phyloP scores from a whole-genome alignment of 2,113 vertebrate genomes.

The rat (Rattus norvegicus) region GRCr8 NC_086024.1:96789501-96790000 shows the following conservation, averaged over 20 bases:
- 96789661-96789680: background rate
- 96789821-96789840: background rate
- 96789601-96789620: conserved; percentile 89
- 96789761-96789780: background rate
- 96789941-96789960: background rate
- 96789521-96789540: conserved; percentile 88
- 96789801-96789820: background rate
- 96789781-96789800: background rate
- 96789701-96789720: no score
- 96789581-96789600: conserved; percentile 87
- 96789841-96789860: conserved; percentile 20
- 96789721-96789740: background rate
- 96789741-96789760: background rate
- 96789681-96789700: background rate
- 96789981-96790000: no score
- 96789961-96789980: background rate
- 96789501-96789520: conserved; percentile 46
- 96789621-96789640: conserved; percentile 89
- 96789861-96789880: background rate
- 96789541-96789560: conserved; percentile 90
- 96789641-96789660: conserved; percentile 88
- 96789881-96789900: background rate
- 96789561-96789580: conserved; percentile 87
- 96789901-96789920: background rate
- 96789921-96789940: conserved; percentile 1